Evolutionary conservation across 2,113 vertebrate genomes (phyloP).

Genomic region (Marcusenius ussheri): DNA sequence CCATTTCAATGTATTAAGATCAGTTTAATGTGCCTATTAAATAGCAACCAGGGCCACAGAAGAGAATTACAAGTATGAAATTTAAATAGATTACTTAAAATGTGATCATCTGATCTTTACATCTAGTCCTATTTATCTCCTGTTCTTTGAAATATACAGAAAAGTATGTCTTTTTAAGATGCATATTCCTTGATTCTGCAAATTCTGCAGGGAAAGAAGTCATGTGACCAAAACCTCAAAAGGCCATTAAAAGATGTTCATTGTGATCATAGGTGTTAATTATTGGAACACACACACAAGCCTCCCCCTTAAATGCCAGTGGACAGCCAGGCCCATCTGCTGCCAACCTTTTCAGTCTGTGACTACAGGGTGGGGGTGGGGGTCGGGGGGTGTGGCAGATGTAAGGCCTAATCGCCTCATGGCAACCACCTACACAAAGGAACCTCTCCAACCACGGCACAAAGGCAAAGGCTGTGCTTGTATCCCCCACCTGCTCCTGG

Average conservation of each 20-base stretch:
- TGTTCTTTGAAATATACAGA: background rate
- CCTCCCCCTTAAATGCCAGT: background rate
- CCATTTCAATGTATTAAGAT: background rate
- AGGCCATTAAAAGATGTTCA: background rate
- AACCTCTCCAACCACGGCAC: slow-evolving; percentile 44
- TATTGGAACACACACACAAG: background rate
- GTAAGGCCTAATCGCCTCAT: slow-evolving; percentile 63
- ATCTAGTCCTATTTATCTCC: background rate
- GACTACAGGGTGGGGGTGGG: slow-evolving; percentile 28
- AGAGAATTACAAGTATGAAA: background rate
- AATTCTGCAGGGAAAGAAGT: background rate
- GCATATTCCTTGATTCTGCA: background rate
- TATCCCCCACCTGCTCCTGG: slow-evolving; percentile 40
- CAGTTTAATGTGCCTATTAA: background rate
- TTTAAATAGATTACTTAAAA: background rate
- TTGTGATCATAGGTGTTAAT: background rate
- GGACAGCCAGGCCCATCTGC: slow-evolving; percentile 47
- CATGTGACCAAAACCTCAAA: background rate
- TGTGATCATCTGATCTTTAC: background rate
- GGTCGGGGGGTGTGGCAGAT: slow-evolving; percentile 54
- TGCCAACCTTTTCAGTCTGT: slow-evolving; percentile 32
- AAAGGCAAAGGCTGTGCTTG: slow-evolving; percentile 44
- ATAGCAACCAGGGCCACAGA: background rate
- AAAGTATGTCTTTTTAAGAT: background rate
- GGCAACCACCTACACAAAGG: slow-evolving; percentile 60